Conservation (phyloP, 2,113 vertebrate genomes). For the Melanerpes formicivorus region DNA sequence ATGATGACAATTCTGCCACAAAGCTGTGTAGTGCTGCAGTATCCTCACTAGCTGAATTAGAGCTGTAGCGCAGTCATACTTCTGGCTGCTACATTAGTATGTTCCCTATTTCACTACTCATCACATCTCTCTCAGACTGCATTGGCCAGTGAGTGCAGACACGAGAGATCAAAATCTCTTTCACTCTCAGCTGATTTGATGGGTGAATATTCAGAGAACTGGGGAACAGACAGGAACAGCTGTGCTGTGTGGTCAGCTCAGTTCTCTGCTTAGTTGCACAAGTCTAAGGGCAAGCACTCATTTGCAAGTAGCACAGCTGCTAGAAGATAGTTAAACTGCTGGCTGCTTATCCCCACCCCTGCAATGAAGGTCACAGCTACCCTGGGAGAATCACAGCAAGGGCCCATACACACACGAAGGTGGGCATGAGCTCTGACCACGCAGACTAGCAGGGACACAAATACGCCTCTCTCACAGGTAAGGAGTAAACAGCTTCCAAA, state of each 20-base stretch:
- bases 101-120: not conserved
- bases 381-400: not conserved
- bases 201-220: not conserved
- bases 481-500: not conserved
- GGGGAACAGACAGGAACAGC: not conserved
- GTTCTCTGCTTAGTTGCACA: not conserved
- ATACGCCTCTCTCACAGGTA: not conserved
- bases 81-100: not conserved
- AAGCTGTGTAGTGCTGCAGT: not conserved
- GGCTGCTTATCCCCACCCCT: not conserved
- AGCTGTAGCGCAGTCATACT: not conserved
- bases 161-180: not conserved
- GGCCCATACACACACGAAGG: not conserved
- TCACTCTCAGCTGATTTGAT: not conserved
- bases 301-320: not conserved
- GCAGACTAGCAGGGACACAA: not conserved
- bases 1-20: not conserved
- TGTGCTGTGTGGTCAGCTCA: not conserved
- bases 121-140: not conserved
- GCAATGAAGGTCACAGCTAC: not conserved
- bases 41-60: not conserved
- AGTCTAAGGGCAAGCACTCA: not conserved
- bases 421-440: rapidly evolving
- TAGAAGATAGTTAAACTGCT: not conserved
- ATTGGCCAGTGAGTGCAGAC: not conserved